Base-by-base conservation (phyloP, 2,113 vertebrate species). In the Agapornis roseicollis region DNA sequence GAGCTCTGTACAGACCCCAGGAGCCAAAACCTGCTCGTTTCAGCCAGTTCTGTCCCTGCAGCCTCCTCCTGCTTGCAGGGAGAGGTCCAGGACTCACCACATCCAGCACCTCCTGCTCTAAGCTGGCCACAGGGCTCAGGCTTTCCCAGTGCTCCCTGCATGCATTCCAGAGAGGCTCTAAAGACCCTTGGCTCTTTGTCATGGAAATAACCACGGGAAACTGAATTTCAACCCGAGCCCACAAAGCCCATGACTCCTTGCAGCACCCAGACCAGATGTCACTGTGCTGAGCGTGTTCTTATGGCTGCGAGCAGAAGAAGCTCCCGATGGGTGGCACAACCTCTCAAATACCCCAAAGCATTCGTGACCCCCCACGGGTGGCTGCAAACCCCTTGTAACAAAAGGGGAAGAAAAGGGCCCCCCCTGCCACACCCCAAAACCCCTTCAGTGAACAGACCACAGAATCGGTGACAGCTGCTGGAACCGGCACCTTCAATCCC, bases 251-350 rank as follows among this genome's bases (percentile, higher is more conserved):
- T 0, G 4, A 27, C 14, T 31, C 12, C 24, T 6, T 19, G 23
- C 0, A 19, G 17, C 9, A n/a, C 4, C 23, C 8, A 33, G 35
- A 13, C 11, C 10, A 16, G 0, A 20, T 0, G 9, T 0, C 4
- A 9, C 13, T 23, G 31, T 22, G 19, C n/a, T 1, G 22, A 53
- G 33, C 1, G 6, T 3, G 5, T 3, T 0, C 0, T 17, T 5
- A 22, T 3, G 61, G 61, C 7, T 14, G 2, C 0, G 12, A 60
- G 7, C 0, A 3, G 53, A 39, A 33, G 11, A 3, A 12, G 27
- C 8, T 14, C n/a, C 47, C 65, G 10, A 17, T 0, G 12, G 29
- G 24, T 42, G 35, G 41, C 55, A 33, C 2, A 17, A 39, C 20
- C 7, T 7, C 7, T 11, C 1, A 5, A 5, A 46, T 8, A 12